A percentile compares a stretch with the other conserved stretches of the same genome.
These are phyloP conservation scores for Chiloscyllium punctatum DNA, from an alignment of 2,797 vertebrate species.

Conservation along the genomic window DNA sequence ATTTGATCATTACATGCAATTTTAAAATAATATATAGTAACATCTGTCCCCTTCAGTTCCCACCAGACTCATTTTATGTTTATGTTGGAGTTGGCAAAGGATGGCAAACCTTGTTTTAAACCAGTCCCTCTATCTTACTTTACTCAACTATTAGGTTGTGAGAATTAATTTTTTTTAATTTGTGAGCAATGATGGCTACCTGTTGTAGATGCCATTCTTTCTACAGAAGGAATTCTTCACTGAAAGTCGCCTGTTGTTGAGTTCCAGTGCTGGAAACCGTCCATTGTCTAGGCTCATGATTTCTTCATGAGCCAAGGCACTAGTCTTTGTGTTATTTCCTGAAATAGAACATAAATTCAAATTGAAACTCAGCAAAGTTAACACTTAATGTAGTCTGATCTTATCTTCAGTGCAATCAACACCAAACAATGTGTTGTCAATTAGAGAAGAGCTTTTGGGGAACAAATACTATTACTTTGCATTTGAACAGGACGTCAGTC, in stretches of 20 bases:
- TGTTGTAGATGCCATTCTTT: constrained; percentile 92
- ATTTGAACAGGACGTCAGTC: too few species aligned
- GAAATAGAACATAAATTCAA: constrained; percentile 39
- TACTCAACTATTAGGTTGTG: not conserved
- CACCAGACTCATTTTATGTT: not conserved
- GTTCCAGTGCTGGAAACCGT: constrained; percentile 87
- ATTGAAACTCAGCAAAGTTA: not conserved
- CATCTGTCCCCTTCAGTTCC: not conserved
- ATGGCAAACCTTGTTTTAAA: constrained; percentile 5
- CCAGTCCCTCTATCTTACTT: not conserved
- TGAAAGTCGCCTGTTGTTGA: constrained; percentile 89
- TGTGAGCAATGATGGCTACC: constrained; percentile 55
- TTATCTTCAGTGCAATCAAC: not conserved
- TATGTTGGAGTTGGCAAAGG: not conserved
- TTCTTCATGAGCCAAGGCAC: constrained; percentile 82
- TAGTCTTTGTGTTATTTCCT: constrained; percentile 83
- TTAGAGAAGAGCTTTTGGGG: not conserved
- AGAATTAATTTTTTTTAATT: not conserved
- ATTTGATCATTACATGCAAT: not conserved
- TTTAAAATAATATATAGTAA: not conserved
- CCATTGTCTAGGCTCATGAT: constrained; percentile 93
- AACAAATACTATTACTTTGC: not conserved
- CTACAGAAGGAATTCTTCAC: constrained; percentile 95
- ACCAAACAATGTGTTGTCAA: not conserved
- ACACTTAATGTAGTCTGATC: not conserved